A percentile compares a stretch with the other conserved stretches of the same genome.
Conservation (phyloP, 2,113 vertebrate genomes). For the Rhinoptilus africanus region DNA sequence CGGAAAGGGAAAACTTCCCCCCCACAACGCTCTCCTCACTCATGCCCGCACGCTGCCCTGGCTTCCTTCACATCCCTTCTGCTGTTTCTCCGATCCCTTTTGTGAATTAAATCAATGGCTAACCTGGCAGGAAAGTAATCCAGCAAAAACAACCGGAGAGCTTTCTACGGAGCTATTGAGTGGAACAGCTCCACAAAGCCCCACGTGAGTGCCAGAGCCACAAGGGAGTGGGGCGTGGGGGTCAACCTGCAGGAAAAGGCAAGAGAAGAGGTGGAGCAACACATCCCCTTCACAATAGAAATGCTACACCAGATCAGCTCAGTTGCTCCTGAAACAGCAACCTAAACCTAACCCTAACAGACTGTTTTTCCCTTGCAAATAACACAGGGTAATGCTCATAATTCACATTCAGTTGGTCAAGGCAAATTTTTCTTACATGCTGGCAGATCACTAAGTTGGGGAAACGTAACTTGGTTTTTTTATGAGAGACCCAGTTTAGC, state of each 20-base stretch:
- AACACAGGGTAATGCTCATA: not conserved
- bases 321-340: not conserved
- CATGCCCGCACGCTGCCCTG: not conserved
- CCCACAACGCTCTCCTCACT: not conserved
- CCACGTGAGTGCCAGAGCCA: not conserved
- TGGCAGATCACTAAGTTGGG: not conserved
- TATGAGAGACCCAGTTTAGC: not conserved
- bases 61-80: not conserved
- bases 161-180: not conserved
- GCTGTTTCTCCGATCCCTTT: not conserved
- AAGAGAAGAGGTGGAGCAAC: not conserved
- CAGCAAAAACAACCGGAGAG: not conserved
- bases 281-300: not conserved
- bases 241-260: not conserved
- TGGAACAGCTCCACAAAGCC: fast-evolving
- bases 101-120: not conserved
- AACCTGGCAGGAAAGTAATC: not conserved
- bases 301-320: not conserved
- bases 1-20: not conserved
- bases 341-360: not conserved
- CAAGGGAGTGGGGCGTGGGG: fast-evolving
- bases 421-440: not conserved
- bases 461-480: not conserved
- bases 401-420: not conserved
- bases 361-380: not conserved